phyloP scores from a whole-genome alignment of 2,888 invertebrate genomes.

The Zootermopsis nevadensis region DNA sequence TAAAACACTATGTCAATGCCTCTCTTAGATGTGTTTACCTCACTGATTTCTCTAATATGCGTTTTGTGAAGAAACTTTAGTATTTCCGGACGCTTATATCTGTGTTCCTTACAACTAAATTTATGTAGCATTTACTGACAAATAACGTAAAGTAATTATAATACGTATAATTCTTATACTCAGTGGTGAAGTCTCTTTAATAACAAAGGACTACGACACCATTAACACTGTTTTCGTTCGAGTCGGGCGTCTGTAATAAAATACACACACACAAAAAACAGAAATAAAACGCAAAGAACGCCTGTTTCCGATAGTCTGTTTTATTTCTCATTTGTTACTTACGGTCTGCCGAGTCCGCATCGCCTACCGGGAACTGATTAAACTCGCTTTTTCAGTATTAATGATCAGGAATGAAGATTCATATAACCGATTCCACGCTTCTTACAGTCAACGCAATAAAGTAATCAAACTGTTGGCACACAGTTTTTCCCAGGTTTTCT shows the following conservation, averaged over 20 bases:
- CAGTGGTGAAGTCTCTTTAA: background rate
- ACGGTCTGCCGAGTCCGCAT: background rate
- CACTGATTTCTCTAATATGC: background rate
- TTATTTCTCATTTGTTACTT: constrained; percentile 6
- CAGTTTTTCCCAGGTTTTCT: background rate
- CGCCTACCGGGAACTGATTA: background rate
- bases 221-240: background rate
- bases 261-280: background rate
- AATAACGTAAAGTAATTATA: background rate
- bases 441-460: background rate
- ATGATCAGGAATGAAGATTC: background rate
- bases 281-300: background rate
- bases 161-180: background rate
- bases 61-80: background rate
- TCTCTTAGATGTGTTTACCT: background rate
- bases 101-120: background rate
- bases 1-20: background rate
- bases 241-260: background rate
- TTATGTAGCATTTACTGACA: background rate
- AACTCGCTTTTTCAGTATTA: background rate
- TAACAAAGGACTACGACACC: background rate
- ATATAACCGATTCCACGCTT: background rate
- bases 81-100: background rate
- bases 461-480: constrained; percentile 1
- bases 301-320: background rate